Evolutionary conservation across 2,888 invertebrate genomes (phyloP).

Genomic region (Drosophila fungiperda): DNA sequence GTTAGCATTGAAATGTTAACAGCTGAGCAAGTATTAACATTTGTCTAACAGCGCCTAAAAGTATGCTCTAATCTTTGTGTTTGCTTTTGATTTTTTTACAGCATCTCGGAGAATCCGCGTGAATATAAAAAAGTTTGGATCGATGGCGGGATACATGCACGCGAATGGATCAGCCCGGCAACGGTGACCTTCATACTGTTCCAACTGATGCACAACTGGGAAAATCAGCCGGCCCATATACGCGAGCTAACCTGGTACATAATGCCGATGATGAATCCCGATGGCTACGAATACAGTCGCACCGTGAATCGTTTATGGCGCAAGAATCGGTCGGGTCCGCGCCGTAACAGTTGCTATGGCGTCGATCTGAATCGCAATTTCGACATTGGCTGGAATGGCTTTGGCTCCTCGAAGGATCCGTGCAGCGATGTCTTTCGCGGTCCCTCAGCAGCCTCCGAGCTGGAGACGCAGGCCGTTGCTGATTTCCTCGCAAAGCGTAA

Average conservation of each 20-base stretch:
- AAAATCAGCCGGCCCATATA: conserved; percentile 88
- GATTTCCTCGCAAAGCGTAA: conserved; percentile 86
- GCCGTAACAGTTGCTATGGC: conserved; percentile 87
- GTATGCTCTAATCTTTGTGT: conserved; percentile 14
- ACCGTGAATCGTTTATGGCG: conserved; percentile 92
- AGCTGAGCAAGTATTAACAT: not conserved
- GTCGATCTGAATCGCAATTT: conserved; percentile 95
- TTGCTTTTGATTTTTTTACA: conserved; percentile 55
- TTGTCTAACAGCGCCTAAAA: not conserved
- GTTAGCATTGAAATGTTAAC: not conserved
- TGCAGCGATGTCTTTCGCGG: conserved; percentile 94
- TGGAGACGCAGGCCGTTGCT: conserved; percentile 90
- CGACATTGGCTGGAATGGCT: conserved; percentile 93
- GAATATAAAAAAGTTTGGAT: conserved; percentile 90
- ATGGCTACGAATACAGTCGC: conserved; percentile 95
- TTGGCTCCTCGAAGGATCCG: conserved; percentile 87
- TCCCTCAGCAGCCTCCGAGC: conserved; percentile 91
- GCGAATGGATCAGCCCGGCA: conserved; percentile 95
- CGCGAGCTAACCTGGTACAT: conserved; percentile 93
- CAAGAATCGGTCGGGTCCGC: conserved; percentile 88
- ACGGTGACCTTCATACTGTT: conserved; percentile 91
- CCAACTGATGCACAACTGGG: conserved; percentile 89
- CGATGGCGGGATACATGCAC: conserved; percentile 93
- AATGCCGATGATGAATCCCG: conserved; percentile 91
- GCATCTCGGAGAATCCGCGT: conserved; percentile 89